phyloP scores from a whole-genome alignment of 2,797 vertebrate genomes.

The Pygocentrus nattereri region DNA sequence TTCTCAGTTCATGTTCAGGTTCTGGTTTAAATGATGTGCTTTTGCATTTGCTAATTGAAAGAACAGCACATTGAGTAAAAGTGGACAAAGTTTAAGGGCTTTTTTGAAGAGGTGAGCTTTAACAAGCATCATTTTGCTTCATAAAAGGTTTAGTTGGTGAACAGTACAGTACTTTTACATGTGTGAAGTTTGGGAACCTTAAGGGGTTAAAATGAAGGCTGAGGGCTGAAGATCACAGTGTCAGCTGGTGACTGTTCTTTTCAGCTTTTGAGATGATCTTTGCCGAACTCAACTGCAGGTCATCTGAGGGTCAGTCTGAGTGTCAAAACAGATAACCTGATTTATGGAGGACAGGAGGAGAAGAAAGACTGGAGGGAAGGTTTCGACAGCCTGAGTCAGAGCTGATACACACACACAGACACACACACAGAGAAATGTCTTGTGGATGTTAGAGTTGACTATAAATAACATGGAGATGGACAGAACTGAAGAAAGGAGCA shows the following conservation, averaged over 20 bases:
- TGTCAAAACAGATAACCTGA: not conserved
- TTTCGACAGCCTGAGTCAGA: slow-evolving; percentile 9
- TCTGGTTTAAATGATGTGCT: no score
- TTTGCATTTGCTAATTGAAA: no score
- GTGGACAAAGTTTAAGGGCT: no score
- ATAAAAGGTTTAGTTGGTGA: no score
- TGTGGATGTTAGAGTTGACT: slow-evolving; percentile 7
- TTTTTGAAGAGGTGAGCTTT: no score
- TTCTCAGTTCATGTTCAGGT: no score
- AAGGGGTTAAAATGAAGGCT: no score
- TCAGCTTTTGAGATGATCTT: not conserved
- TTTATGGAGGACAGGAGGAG: not conserved
- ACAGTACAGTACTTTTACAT: no score
- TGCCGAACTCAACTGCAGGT: not conserved
- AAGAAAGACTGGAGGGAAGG: not conserved
- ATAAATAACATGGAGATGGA: slow-evolving; percentile 19
- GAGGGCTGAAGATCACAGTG: not conserved
- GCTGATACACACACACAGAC: not conserved
- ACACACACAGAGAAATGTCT: not conserved
- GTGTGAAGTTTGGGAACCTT: no score
- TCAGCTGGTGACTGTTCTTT: not conserved
- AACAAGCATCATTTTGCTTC: no score
- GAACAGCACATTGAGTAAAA: no score
- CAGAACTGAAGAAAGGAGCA: not conserved
- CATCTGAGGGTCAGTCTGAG: not conserved